A percentile compares a stretch with the other conserved stretches of the same genome.
These are phyloP conservation scores for Mionectes macconnelli DNA, from an alignment of 2,113 vertebrate species.

Conservation along the genomic window DNA sequence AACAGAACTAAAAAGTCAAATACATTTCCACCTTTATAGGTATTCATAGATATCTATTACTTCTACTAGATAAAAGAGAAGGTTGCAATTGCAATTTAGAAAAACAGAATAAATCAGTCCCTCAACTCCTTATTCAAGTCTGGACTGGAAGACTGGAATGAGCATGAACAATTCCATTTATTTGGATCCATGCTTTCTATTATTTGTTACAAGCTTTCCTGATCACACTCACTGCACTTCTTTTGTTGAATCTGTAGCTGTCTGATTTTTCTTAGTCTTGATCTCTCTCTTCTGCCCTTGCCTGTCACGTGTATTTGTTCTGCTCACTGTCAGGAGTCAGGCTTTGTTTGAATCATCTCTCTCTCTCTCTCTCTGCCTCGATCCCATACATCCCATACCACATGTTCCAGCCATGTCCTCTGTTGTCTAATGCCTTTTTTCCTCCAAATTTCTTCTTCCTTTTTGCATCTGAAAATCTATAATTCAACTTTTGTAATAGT, in stretches of 20 bases:
- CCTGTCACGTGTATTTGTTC: neutral
- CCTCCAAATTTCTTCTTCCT: neutral
- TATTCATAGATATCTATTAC: neutral
- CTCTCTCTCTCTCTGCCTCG: neutral
- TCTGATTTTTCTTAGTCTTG: neutral
- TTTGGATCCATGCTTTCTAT: neutral
- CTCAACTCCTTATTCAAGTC: neutral
- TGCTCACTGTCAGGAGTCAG: neutral
- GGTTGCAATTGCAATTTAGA: neutral
- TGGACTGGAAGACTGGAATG: neutral
- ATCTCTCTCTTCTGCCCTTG: neutral
- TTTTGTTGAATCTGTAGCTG: neutral
- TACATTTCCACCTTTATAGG: neutral
- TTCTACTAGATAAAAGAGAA: neutral
- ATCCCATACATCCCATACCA: neutral
- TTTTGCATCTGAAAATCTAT: neutral
- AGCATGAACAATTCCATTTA: neutral
- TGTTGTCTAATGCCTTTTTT: neutral
- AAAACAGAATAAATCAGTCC: neutral
- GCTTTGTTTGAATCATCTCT: neutral
- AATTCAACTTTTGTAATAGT: neutral
- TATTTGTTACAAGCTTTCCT: neutral
- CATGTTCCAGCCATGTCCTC: neutral
- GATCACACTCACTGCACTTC: neutral
- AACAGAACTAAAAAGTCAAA: neutral